Evolutionary conservation across 1,140 invertebrate species (phyloP).

Genomic region (Carposina sasakii): DNA sequence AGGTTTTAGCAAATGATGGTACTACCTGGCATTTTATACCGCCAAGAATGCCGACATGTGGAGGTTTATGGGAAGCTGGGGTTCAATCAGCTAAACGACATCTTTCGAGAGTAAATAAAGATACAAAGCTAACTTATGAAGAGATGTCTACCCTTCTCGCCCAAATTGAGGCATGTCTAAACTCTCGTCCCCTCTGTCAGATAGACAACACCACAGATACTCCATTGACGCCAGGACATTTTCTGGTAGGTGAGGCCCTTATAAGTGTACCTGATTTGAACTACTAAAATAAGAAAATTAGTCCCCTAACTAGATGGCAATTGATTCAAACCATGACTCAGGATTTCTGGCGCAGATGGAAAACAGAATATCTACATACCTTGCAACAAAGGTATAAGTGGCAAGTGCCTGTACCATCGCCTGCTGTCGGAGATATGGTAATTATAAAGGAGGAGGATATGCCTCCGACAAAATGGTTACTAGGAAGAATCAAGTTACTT

Average conservation of each 20-base stretch:
- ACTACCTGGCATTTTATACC: slow-evolving; percentile 22
- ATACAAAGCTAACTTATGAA: slow-evolving; percentile 26
- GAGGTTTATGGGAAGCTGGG: slow-evolving; percentile 25
- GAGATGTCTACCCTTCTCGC: slow-evolving; percentile 27
- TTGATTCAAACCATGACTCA: slow-evolving; percentile 26
- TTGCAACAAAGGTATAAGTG: slow-evolving; percentile 25
- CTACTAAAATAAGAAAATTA: slow-evolving; percentile 14
- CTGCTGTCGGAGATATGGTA: slow-evolving; percentile 22
- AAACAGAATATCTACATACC: slow-evolving; percentile 27
- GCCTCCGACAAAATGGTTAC: slow-evolving; percentile 36
- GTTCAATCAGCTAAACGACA: slow-evolving; percentile 29
- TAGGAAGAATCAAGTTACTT: slow-evolving; percentile 35
- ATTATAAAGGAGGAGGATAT: slow-evolving; percentile 34
- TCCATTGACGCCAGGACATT: slow-evolving; percentile 42
- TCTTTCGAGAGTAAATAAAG: slow-evolving; percentile 17
- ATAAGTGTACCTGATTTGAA: slow-evolving; percentile 21
- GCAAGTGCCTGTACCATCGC: slow-evolving; percentile 14
- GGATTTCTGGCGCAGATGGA: slow-evolving; percentile 27
- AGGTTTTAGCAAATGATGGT: slow-evolving; percentile 12
- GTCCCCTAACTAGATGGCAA: slow-evolving; percentile 26
- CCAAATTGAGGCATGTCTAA: slow-evolving; percentile 29
- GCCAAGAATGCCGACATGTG: slow-evolving; percentile 19
- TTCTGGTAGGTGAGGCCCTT: slow-evolving; percentile 45
- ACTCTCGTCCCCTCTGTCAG: slow-evolving; percentile 24
- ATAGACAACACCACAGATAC: slow-evolving; percentile 10